Evolutionary conservation across 2,888 invertebrate genomes (phyloP).

Genomic region (Abrostola triplasia): DNA sequence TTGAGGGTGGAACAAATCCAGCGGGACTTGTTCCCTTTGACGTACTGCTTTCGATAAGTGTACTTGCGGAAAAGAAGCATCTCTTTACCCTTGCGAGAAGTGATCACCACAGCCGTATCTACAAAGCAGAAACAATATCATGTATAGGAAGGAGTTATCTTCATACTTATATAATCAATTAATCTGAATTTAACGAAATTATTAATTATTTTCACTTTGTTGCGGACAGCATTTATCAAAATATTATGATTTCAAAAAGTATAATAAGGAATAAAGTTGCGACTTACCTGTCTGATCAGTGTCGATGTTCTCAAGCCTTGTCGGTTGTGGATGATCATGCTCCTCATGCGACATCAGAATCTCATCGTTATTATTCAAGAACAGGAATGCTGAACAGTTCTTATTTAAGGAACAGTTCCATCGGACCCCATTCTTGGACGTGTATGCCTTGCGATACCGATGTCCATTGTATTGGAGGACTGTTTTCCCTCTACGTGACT

Average conservation of each 20-base stretch:
- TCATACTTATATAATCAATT: neutral
- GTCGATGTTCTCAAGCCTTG: slow-evolving; percentile 51
- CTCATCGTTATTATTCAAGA: slow-evolving; percentile 72
- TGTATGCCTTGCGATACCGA: slow-evolving; percentile 73
- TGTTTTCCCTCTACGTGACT: slow-evolving; percentile 70
- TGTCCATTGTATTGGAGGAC: slow-evolving; percentile 73
- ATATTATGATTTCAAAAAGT: too few species aligned
- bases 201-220: too few species aligned
- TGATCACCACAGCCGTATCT: slow-evolving; percentile 78
- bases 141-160: neutral
- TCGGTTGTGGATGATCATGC: slow-evolving; percentile 65
- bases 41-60: slow-evolving; percentile 81
- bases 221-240: too few species aligned
- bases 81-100: slow-evolving; percentile 82
- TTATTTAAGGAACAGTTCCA: slow-evolving; percentile 76
- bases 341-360: slow-evolving; percentile 68
- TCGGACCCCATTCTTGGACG: slow-evolving; percentile 67
- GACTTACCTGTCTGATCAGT: slow-evolving; percentile 62
- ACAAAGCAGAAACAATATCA: slow-evolving; percentile 32
- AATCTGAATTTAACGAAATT: too few species aligned
- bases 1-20: slow-evolving; percentile 83
- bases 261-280: too few species aligned
- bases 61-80: slow-evolving; percentile 78
- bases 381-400: slow-evolving; percentile 72
- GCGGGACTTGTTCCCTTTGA: slow-evolving; percentile 64